phyloP scores from a whole-genome alignment of 2,797 vertebrate species.

The Cottoperca gobio region DNA sequence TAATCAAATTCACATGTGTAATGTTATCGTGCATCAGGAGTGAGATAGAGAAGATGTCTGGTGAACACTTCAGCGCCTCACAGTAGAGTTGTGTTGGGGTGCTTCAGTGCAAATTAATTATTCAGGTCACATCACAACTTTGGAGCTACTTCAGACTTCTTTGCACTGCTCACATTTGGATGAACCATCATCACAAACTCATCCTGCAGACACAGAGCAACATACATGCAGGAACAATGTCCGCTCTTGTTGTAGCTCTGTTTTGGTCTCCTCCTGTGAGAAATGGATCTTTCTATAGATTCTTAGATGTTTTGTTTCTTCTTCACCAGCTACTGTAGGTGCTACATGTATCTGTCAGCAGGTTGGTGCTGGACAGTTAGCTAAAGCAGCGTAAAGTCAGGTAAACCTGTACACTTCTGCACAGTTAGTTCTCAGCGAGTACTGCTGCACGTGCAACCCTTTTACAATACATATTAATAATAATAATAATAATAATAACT shows the following conservation, averaged over 20 bases:
- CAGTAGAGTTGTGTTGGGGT: background rate
- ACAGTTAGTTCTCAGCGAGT: background rate
- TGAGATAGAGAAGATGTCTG: no score
- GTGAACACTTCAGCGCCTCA: background rate
- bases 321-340: background rate
- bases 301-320: background rate
- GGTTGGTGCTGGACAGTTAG: no score
- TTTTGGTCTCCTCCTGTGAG: background rate
- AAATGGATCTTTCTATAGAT: background rate
- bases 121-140: background rate
- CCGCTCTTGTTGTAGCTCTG: background rate
- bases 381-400: no score
- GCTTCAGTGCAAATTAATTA: background rate
- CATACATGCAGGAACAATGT: no score
- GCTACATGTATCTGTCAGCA: no score
- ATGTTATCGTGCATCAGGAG: background rate
- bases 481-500: no score
- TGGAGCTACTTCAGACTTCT: background rate
- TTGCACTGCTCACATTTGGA: background rate
- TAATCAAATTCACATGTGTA: background rate
- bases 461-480: background rate
- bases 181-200: background rate
- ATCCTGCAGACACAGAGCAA: background rate
- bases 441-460: background rate
- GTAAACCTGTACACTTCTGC: no score